A percentile compares a stretch with the other conserved stretches of the same genome.
These are phyloP conservation scores for Ailurus styani DNA, from an alignment of 2,113 vertebrate genomes.

Conservation along the genomic window DNA sequence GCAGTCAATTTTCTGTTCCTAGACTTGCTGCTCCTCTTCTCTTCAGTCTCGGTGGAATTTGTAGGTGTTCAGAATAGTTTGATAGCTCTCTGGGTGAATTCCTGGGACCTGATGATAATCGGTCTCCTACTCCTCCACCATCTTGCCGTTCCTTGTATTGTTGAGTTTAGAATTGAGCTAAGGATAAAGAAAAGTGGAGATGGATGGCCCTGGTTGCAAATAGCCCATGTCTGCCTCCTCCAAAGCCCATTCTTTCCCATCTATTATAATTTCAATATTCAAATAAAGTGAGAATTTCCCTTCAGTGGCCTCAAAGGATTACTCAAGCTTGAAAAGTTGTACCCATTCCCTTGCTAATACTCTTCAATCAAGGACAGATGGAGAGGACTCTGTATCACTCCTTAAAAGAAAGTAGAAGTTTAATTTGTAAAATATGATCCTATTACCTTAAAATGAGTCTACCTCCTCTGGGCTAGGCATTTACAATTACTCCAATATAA, in stretches of 20 bases:
- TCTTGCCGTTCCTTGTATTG: no score
- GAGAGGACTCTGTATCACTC: background rate
- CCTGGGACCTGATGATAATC: no score
- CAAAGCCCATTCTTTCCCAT: background rate
- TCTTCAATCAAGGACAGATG: background rate
- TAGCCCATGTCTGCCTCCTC: background rate
- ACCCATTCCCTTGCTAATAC: background rate
- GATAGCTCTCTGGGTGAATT: no score
- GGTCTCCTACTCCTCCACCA: no score
- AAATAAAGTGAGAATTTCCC: background rate
- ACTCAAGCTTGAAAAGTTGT: background rate
- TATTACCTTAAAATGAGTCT: background rate
- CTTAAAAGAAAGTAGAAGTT: slow-evolving; percentile 5
- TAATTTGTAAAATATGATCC: background rate
- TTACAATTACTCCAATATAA: background rate
- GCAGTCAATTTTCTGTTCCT: no score
- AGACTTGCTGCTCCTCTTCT: no score
- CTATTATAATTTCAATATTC: background rate
- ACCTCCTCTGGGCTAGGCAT: background rate
- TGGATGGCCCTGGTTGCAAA: background rate
- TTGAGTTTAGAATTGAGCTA: background rate
- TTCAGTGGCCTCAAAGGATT: background rate
- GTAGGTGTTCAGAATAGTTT: no score
- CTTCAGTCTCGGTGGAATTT: no score
- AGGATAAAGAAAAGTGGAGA: background rate